Conservation (phyloP, 2,888 invertebrate species). For the Panopea generosa region DNA sequence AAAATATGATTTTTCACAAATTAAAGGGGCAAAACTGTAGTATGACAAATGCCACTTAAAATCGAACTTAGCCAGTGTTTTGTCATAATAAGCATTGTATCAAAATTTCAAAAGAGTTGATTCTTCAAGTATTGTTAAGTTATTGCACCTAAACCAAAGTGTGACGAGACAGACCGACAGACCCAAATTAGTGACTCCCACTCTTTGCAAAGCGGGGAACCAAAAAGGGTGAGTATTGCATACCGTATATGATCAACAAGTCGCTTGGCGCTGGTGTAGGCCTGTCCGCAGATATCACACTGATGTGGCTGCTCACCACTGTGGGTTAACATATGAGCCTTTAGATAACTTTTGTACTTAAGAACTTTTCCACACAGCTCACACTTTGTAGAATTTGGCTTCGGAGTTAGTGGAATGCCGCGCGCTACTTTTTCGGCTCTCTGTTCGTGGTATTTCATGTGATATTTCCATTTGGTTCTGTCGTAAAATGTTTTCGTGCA, state of each 20-base stretch:
- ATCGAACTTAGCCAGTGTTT: too few species aligned
- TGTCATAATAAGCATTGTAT: too few species aligned
- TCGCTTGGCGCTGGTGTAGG: slow-evolving; percentile 35
- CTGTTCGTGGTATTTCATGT: slow-evolving; percentile 59
- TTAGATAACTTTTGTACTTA: slow-evolving; percentile 62
- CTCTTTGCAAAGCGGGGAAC: too few species aligned
- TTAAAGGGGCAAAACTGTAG: too few species aligned
- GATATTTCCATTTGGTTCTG: slow-evolving; percentile 48
- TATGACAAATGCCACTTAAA: too few species aligned
- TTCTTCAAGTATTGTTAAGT: too few species aligned
- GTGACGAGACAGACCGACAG: too few species aligned
- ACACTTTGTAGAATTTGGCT: slow-evolving; percentile 35
- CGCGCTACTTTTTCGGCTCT: slow-evolving; percentile 57
- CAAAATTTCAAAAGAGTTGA: too few species aligned
- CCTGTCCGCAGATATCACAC: slow-evolving; percentile 61
- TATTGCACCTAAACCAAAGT: too few species aligned
- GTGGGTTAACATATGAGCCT: slow-evolving; percentile 59
- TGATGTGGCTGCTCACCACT: slow-evolving; percentile 39
- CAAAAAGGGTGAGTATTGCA: too few species aligned
- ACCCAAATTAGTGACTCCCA: too few species aligned
- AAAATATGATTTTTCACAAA: too few species aligned
- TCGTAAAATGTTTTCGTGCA: slow-evolving; percentile 60
- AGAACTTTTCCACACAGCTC: slow-evolving; percentile 56
- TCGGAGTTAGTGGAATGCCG: slow-evolving; percentile 38
- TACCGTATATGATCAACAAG: slow-evolving; percentile 59